phyloP scores from a whole-genome alignment of 2,797 vertebrate genomes.

The Hypotaenidia philippensis region DNA sequence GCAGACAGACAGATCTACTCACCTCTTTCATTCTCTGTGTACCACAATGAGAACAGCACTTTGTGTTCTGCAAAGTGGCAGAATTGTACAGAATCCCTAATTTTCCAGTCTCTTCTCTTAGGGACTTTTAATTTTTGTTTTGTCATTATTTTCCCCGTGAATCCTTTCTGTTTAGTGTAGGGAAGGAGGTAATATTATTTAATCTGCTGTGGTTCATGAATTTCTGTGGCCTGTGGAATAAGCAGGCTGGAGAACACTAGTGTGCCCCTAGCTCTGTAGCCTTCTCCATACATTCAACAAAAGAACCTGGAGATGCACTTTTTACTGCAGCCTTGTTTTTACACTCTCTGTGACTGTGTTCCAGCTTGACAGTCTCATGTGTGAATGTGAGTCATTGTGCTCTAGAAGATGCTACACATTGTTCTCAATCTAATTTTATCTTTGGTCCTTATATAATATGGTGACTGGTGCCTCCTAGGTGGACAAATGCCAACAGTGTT shows the following conservation, averaged over 20 bases:
- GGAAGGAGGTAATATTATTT: neutral
- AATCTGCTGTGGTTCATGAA: neutral
- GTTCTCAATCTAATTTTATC: conserved; percentile 66
- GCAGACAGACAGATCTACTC: neutral
- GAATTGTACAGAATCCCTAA: neutral
- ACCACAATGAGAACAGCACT: neutral
- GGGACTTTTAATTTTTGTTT: neutral
- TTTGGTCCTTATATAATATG: conserved; percentile 57
- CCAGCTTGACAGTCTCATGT: conserved; percentile 46
- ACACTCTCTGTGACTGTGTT: neutral
- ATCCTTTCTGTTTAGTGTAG: neutral
- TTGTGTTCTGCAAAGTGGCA: neutral
- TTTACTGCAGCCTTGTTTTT: conserved; percentile 39
- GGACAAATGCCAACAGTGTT: conserved; percentile 20
- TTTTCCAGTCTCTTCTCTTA: neutral
- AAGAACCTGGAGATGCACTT: conserved; percentile 22
- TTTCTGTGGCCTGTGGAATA: neutral
- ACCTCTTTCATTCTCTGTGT: neutral
- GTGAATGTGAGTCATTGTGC: conserved; percentile 65
- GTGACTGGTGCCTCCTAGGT: conserved; percentile 35
- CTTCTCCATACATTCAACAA: neutral
- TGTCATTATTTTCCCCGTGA: neutral
- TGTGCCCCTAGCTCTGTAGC: neutral
- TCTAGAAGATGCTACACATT: conserved; percentile 64
- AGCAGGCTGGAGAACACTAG: neutral